Percentiles rank a stretch among this genome's conserved stretches.
These are phyloP conservation scores for Tragulus kanchil DNA, from an alignment of 2,113 vertebrate genomes.

Conservation along the genomic window DNA sequence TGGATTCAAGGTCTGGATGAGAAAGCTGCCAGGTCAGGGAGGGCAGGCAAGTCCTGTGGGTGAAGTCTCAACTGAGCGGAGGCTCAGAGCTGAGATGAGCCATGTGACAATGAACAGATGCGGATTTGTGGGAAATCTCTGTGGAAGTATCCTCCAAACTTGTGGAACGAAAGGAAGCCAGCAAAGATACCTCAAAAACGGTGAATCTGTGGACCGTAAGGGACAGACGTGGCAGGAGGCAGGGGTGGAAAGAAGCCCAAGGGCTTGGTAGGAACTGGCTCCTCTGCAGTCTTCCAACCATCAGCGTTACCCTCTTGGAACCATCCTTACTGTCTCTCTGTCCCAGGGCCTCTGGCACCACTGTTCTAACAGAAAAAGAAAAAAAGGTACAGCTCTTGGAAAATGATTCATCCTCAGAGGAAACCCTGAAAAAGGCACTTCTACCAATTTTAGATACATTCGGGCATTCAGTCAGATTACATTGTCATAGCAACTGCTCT, in stretches of 20 bases:
- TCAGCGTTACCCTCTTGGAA: background rate
- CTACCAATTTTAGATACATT: slow-evolving; percentile 69
- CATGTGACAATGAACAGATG: background rate
- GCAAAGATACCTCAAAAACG: background rate
- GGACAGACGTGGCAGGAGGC: background rate
- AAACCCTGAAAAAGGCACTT: slow-evolving; percentile 72
- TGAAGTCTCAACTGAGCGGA: background rate
- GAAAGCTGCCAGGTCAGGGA: background rate
- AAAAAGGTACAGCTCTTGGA: slow-evolving; percentile 44
- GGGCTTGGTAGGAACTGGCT: background rate
- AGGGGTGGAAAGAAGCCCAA: background rate
- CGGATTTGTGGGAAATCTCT: background rate
- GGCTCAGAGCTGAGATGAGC: background rate
- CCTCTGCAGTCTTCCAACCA: background rate
- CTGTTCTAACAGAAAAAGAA: slow-evolving; percentile 5
- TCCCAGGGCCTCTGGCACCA: background rate
- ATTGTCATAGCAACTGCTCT: slow-evolving; percentile 76
- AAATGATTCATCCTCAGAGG: slow-evolving; percentile 70
- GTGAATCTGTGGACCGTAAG: background rate
- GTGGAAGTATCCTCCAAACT: background rate
- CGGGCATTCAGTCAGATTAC: slow-evolving; percentile 63
- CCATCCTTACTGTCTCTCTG: background rate
- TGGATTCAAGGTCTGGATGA: background rate
- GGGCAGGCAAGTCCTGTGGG: background rate
- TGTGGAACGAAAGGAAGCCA: background rate